Percentiles rank a stretch among this genome's conserved stretches.
phyloP scores from a whole-genome alignment of 2,113 vertebrate species.

The Illadopsis cleaveri region DNA sequence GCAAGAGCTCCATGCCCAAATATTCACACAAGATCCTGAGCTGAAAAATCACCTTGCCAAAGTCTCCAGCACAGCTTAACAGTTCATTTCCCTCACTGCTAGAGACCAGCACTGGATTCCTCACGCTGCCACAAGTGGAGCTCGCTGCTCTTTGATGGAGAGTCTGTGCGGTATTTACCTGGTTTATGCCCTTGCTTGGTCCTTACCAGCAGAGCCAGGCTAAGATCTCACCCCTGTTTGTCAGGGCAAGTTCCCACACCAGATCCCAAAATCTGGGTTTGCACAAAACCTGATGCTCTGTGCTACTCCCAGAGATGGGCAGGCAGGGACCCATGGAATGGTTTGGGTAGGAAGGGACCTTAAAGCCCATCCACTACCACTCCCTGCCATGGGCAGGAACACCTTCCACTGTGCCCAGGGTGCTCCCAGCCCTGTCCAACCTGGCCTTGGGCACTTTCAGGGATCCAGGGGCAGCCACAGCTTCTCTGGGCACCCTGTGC shows the following conservation, averaged over 20 bases:
- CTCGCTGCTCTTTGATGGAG: neutral
- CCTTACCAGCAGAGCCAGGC: neutral
- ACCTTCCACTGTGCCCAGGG: neutral
- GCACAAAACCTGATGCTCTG: neutral
- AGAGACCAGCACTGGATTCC: neutral
- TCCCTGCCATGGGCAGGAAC: neutral
- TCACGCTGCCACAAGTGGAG: neutral
- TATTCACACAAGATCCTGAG: neutral
- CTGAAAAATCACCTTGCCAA: neutral
- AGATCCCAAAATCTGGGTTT: neutral
- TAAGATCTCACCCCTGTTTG: neutral
- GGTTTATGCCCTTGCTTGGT: neutral
- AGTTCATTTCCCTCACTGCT: neutral
- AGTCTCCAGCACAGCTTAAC: neutral
- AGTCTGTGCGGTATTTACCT: neutral
- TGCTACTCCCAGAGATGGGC: rapidly evolving
- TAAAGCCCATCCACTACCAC: neutral
- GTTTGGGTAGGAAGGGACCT: neutral
- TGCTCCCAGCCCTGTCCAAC: neutral
- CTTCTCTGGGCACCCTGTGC: neutral
- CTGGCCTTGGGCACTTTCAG: neutral
- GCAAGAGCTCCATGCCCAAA: neutral
- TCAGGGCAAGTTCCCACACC: neutral
- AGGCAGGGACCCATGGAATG: neutral
- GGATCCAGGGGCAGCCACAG: neutral